A percentile compares a stretch with the other conserved stretches of the same genome.
Evolutionary conservation across 1,140 invertebrate species (phyloP).

Genomic region (Drosophila murphyi): DNA sequence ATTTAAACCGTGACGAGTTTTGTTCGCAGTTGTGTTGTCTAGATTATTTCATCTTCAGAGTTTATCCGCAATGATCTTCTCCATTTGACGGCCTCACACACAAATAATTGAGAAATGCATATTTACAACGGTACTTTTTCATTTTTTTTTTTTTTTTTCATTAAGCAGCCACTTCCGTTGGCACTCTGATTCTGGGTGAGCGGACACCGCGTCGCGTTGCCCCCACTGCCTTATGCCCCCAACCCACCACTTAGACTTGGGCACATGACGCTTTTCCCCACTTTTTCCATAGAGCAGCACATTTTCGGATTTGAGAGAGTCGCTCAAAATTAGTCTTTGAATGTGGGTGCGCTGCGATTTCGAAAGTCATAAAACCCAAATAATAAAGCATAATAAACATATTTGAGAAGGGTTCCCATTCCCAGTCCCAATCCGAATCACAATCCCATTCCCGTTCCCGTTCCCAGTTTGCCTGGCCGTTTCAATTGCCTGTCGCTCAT

Average conservation of each 20-base stretch:
- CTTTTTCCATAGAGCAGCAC: slow-evolving; percentile 3
- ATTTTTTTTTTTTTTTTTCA: slow-evolving; percentile 24
- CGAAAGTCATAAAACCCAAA: slow-evolving; percentile 61
- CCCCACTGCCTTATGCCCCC: not conserved
- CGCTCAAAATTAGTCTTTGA: slow-evolving; percentile 29
- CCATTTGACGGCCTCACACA: slow-evolving; percentile 26
- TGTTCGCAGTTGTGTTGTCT: slow-evolving; percentile 4
- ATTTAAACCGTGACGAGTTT: not conserved
- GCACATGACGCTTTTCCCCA: slow-evolving; percentile 30
- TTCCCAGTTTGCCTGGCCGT: not conserved
- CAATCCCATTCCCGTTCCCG: too few relatives aligned
- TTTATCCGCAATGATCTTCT: slow-evolving; percentile 26
- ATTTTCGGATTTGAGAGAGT: slow-evolving; percentile 6
- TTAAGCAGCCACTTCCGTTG: slow-evolving; percentile 57
- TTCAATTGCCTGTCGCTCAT: slow-evolving; percentile 23
- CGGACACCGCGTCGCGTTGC: slow-evolving; percentile 9
- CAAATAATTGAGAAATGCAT: slow-evolving; percentile 48
- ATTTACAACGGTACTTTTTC: slow-evolving; percentile 25
- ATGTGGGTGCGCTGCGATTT: slow-evolving; percentile 56
- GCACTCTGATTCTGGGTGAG: slow-evolving; percentile 43
- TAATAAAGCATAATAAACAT: slow-evolving; percentile 31
- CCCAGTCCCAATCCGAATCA: not conserved
- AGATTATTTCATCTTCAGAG: slow-evolving; percentile 31
- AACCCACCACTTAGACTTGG: not conserved
- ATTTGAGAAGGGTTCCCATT: slow-evolving; percentile 69